These are phyloP conservation scores for Trichechus manatus DNA, from an alignment of 2,113 vertebrate species.

Conservation along the genomic window DNA sequence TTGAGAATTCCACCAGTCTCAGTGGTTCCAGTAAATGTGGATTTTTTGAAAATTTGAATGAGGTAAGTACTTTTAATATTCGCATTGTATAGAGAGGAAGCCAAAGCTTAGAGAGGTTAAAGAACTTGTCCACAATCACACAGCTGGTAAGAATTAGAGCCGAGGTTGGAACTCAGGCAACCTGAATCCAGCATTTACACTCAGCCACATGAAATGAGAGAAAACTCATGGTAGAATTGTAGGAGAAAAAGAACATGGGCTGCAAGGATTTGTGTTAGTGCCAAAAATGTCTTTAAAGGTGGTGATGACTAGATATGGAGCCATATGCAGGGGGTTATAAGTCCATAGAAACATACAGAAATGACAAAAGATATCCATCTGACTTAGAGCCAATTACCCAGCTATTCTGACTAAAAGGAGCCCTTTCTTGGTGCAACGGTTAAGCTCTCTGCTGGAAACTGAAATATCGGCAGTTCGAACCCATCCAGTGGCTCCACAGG, in stretches of 20 bases:
- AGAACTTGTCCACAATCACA: not conserved
- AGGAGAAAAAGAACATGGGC: not conserved
- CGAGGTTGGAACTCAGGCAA: not conserved
- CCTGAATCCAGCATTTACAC: not conserved
- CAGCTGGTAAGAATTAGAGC: not conserved
- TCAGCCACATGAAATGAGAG: not conserved
- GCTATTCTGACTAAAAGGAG: not conserved
- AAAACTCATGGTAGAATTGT: not conserved
- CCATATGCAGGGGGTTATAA: not conserved
- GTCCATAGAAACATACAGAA: not conserved
- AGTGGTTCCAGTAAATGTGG: no score
- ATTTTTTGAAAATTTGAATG: not conserved
- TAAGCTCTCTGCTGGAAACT: no score
- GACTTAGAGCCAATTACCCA: conserved; percentile 18
- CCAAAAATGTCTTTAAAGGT: not conserved
- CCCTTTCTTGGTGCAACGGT: no score
- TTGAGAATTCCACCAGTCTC: no score
- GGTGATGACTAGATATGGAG: not conserved
- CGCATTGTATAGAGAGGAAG: not conserved
- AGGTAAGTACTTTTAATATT: not conserved
- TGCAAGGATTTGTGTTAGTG: not conserved
- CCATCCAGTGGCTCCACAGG: no score
- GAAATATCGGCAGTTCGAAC: no score
- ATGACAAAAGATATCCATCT: not conserved
- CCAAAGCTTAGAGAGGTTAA: no score